Evolutionary conservation across 2,888 invertebrate species (phyloP), one percentile per base, ranked within the genome.

Genomic region (Fragum sueziense): DNA sequence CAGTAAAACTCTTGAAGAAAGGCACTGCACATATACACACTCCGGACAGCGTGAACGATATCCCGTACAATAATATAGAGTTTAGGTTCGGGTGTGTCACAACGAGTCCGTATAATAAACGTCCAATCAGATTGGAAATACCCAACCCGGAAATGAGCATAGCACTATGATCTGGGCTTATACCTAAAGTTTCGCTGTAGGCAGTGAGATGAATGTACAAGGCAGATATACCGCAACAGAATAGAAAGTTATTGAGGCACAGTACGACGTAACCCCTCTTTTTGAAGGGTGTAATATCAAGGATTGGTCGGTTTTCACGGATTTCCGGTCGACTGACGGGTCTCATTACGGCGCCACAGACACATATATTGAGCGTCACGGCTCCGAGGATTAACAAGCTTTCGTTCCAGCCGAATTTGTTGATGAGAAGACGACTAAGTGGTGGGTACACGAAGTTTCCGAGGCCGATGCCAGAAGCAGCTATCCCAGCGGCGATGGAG

Each of bases 381-480:
- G 85, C 89, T 1, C 88, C 88, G 2, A 86, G 75, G 17, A 90
- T 74, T 0, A 90, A 82, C n/a, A 90, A 61, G 29, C 88, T 83
- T 4, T 86, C 86, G 37, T 84, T 72, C 88, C 88, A 88, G 68
- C 87, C 86, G 71, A 81, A 90, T 7, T 14, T 31, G 51, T 87
- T 76, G n/a, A 84, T 85, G 9, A 89, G 69, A 59, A 54, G 70
- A 6, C 88, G 83, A 29, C 88, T 88, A 9, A 90, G 9, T 0
- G 87, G 85, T 1, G 90, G 90, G 47, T 84, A 88, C 2, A 86
- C 31, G 67, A 89, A 86, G 65, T 88, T 88, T 0, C 90, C 90
- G 59, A 89, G 62, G 6, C 90, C 89, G 9, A 85, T 84, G 4
- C 90, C 90, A 3, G 88, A 85, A 9, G 85, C 86, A 0, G 89